Evolutionary conservation across 2,888 invertebrate genomes (phyloP), one percentile per base, ranked within the genome.

Genomic region (Lithophane ornitopus): DNA sequence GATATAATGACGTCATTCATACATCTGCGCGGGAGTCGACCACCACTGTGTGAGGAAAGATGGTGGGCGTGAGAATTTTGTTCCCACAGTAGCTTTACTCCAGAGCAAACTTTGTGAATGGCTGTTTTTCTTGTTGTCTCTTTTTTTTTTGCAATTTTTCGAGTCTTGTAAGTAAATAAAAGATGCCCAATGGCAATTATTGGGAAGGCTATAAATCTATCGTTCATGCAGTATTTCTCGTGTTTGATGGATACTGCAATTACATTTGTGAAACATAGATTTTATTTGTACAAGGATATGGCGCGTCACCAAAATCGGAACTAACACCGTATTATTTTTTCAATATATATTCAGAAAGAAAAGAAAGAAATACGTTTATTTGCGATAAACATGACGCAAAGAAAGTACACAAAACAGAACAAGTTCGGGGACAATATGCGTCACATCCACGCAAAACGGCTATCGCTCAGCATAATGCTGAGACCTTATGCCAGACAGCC

Each of bases 21-120:
- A 63, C 54, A 71, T 71, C 63, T 76, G 87, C 81, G 63, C 58
- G 14, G 62, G 81, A 84, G 72, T 72, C 76, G 71, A 84, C 72
- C 56, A 82, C 72, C 59, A 49, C 16, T 39, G 72, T 34, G 19
- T 52, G 44, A 22, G 7, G 9, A n/a, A 22, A 9, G 52, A 26
- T 11, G 41, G 49, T 58, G 76, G 56, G 76, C 76, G 52, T 54
- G 39, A 39, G 19, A 26, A 56, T 63, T 75, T 68, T 66, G 46
- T 81, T 85, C 68, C 28, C 61, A 69, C 59, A 74, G 52, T 67
- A 65, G 58, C 22, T 41, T 54, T 22, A 12, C n/a, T 16, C 12
- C 6, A 26, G 12, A 41, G 34, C 2, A 8, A 26, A n/a, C 44
- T 41, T 68, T 52, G 11, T 39, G 19, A 46, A 61, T 52, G 22